Base-by-base conservation (phyloP, 1,140 invertebrate species). In the Eumaeus atala region DNA sequence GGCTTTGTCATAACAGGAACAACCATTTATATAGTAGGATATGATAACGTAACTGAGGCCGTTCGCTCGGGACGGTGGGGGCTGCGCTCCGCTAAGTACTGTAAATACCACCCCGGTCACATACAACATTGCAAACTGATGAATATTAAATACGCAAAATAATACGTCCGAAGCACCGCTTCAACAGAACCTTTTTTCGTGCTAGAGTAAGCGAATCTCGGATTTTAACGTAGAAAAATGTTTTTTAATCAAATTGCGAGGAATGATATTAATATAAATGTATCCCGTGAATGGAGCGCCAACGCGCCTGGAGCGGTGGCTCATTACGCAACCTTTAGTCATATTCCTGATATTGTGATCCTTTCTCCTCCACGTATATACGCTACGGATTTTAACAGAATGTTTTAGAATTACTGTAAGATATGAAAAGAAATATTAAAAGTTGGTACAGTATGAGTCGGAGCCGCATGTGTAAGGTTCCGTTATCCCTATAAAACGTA, bases 31-130 rank as follows among this genome's bases (percentile, higher is more conserved):
- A 3, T 16, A 44, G 16, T 44, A 16, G 40, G 40, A 14, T 44
- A 9, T 17, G 40, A 44, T 44, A 44, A 9, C 17, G 40, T 40
- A 40, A 40, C 12, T 14, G 40, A 3, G 12, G 40, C 16, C 40
- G 17, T 44, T 14, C 40, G 53, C 42, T 55, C 59, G 54, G 28
- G 50, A n/a, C n/a, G 35, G 47, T 47, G 44, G 34, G 44, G 44
- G 52, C 48, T 49, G 58, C 62, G 59, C 72, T 69, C 64, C 66
- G 67, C 70, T 82, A 74, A 84, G 78, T 72, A 79, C 66, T 77
- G 72, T 77, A 84, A 84, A 84, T 76, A 79, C 66, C 74, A 70
- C 68, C 72, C 69, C 66, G 68, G 80, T 77, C 78, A 84, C 78
- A 75, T 84, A 74, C 55, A 53, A 62, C 62, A 61, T 64, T 70